A percentile compares a stretch with the other conserved stretches of the same genome.
phyloP scores from a whole-genome alignment of 1,140 invertebrate genomes.

The Brachionus koreanus region DNA sequence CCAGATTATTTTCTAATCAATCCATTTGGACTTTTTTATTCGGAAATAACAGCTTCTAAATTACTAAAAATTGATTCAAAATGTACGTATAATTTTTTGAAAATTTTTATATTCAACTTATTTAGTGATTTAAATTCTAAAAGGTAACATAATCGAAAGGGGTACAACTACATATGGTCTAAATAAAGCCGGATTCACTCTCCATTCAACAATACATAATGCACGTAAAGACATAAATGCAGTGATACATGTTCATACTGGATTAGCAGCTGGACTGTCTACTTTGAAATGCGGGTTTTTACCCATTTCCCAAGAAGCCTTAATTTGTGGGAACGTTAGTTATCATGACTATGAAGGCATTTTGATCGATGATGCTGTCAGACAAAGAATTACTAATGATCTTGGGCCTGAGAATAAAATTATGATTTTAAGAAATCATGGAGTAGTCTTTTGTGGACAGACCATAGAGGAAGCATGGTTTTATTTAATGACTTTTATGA shows the following conservation, averaged over 20 bases:
- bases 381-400: conserved; percentile 78
- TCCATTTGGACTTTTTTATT: conserved; percentile 89
- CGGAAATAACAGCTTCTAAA: conserved; percentile 92
- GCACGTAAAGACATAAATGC: conserved; percentile 91
- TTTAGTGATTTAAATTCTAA: conserved; percentile 50
- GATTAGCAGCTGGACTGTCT: conserved; percentile 70
- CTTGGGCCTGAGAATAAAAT: conserved; percentile 86
- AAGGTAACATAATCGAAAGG: conserved; percentile 72
- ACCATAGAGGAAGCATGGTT: conserved; percentile 94
- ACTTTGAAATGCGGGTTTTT: conserved; percentile 79
- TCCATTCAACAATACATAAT: conserved; percentile 93
- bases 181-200: conserved; percentile 71
- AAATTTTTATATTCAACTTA: too few species aligned
- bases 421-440: conserved; percentile 84
- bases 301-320: conserved; percentile 81
- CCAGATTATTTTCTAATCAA: conserved; percentile 93
- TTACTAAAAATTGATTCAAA: conserved; percentile 79
- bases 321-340: conserved; percentile 80
- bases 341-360: conserved; percentile 73
- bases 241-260: conserved; percentile 87
- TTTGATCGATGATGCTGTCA: conserved; percentile 73
- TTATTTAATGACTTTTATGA: conserved; percentile 46
- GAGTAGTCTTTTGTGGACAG: conserved; percentile 88
- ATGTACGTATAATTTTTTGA: not conserved
- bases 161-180: conserved; percentile 77